These are phyloP conservation scores for Drosophila rufa DNA, from an alignment of 1,140 invertebrate genomes.

Conservation along the genomic window DNA sequence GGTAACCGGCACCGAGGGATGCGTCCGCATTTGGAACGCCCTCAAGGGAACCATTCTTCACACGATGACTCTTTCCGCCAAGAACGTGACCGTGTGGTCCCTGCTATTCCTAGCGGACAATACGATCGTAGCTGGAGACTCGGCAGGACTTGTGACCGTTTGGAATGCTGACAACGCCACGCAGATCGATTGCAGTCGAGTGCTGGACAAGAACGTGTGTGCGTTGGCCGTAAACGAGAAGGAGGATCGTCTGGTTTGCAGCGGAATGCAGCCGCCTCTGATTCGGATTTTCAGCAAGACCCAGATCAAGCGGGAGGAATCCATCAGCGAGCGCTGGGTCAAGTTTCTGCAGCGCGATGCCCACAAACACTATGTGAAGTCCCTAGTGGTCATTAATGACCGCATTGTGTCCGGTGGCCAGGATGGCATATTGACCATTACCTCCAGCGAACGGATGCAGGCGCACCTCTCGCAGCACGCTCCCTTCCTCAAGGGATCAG, in stretches of 20 bases:
- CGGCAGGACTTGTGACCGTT: constrained; percentile 92
- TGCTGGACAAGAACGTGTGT: constrained; percentile 93
- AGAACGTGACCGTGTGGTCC: constrained; percentile 94
- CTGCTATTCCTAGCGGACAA: constrained; percentile 92
- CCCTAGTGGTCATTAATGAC: constrained; percentile 88
- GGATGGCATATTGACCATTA: constrained; percentile 91
- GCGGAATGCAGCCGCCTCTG: constrained; percentile 91
- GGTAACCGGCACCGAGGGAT: constrained; percentile 93
- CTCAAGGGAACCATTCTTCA: constrained; percentile 93
- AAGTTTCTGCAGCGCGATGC: constrained; percentile 91
- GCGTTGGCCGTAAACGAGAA: constrained; percentile 90
- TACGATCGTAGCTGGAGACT: constrained; percentile 95
- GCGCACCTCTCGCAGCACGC: constrained; percentile 90
- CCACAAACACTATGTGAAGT: constrained; percentile 93
- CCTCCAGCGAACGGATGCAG: constrained; percentile 86
- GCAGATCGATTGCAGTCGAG: constrained; percentile 90
- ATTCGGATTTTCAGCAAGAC: constrained; percentile 90
- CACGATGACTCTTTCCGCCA: constrained; percentile 90
- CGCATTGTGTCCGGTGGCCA: constrained; percentile 92
- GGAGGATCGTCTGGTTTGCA: constrained; percentile 90
- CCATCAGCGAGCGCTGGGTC: constrained; percentile 89
- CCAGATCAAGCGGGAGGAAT: constrained; percentile 87
- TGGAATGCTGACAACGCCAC: constrained; percentile 94
- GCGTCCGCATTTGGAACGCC: constrained; percentile 94
- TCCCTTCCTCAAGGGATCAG: constrained; percentile 88